Base-by-base conservation (phyloP, 2,888 invertebrate species). In the Xanthia togata region DNA sequence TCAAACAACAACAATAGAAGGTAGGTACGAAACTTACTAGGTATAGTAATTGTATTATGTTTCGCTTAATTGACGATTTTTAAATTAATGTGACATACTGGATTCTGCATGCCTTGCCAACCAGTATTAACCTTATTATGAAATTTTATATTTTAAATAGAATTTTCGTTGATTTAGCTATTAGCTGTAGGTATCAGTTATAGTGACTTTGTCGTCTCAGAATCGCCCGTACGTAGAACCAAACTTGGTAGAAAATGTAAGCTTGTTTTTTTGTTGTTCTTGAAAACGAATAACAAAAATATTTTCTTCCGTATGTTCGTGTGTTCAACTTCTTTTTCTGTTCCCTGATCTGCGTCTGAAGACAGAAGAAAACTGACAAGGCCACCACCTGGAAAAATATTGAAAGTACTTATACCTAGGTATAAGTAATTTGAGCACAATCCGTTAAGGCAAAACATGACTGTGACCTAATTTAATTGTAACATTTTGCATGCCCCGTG, bases 331-430 rank as follows among this genome's bases (percentile, higher is more conserved):
- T 87, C 4, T 77, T 47, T 79, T 82, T 0, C 53, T 47, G 31
- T 88, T 79, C 69, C 23, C 0, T 38, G 63, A 82, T 76, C 17
- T 87, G 82, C 86, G 2, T 95, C 93, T 11, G 91, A 85, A 0
- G 95, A 95, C 17, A 96, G 83, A 0, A 95, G 79, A 0, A 94
- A 88, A 0, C 92, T 95, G 0, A 95, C 73, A 0, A 93, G 2
- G 3, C 93, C 94, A 4, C 94, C 95, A 83, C 86, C 96, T 96
- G 92, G 4, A 92, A 94, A 72, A 53, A 50, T 55, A 38, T 6
- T 8, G 4, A n/a, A n/a, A n/a, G n/a, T n/a, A n/a, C n/a, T n/a
- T n/a, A n/a, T n/a, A n/a, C n/a, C n/a, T 65, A 64, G 26, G 12
- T 44, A 17, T 59, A 31, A 31, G 23, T 67, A 31, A 23, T 31